Conservation (phyloP, 2,113 vertebrate genomes). For the Trematocara stigmaticum region DNA sequence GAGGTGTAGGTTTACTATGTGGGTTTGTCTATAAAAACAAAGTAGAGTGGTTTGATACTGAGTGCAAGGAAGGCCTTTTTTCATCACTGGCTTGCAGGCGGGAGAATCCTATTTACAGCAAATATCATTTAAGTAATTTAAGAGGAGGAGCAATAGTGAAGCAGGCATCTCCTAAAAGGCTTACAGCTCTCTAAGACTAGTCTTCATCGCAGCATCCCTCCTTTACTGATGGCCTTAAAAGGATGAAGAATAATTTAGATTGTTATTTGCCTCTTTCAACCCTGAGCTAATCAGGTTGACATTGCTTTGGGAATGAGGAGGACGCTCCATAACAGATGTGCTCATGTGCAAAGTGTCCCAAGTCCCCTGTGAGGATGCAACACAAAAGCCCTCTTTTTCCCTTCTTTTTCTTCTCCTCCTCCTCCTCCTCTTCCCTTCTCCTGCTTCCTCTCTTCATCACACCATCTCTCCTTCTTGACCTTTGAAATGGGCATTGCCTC, state of each 20-base stretch:
- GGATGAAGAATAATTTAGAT: constrained; percentile 75
- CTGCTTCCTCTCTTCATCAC: constrained; percentile 46
- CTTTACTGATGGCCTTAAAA: constrained; percentile 66
- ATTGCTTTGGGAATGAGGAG: constrained; percentile 68
- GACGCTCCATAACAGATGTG: constrained; percentile 65
- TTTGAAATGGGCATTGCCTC: constrained; percentile 68
- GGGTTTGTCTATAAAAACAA: background rate
- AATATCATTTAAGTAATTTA: constrained; percentile 77
- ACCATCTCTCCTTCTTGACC: constrained; percentile 68
- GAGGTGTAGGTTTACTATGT: background rate
- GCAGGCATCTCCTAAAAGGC: constrained; percentile 71
- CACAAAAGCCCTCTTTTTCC: constrained; percentile 32
- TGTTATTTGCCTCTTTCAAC: constrained; percentile 70
- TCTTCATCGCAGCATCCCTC: constrained; percentile 46
- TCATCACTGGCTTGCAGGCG: constrained; percentile 18
- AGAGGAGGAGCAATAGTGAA: constrained; percentile 55
- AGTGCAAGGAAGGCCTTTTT: constrained; percentile 8
- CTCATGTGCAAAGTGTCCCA: constrained; percentile 62
- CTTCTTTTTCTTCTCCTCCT: constrained; percentile 2
- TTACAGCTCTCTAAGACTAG: constrained; percentile 65
- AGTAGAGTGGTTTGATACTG: background rate
- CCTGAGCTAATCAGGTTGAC: constrained; percentile 76
- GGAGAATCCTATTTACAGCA: constrained; percentile 76
- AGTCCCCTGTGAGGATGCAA: constrained; percentile 40
- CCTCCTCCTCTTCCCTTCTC: background rate